Base-by-base conservation (phyloP, 1,140 invertebrate species). In the Phymastichus coffea region DNA sequence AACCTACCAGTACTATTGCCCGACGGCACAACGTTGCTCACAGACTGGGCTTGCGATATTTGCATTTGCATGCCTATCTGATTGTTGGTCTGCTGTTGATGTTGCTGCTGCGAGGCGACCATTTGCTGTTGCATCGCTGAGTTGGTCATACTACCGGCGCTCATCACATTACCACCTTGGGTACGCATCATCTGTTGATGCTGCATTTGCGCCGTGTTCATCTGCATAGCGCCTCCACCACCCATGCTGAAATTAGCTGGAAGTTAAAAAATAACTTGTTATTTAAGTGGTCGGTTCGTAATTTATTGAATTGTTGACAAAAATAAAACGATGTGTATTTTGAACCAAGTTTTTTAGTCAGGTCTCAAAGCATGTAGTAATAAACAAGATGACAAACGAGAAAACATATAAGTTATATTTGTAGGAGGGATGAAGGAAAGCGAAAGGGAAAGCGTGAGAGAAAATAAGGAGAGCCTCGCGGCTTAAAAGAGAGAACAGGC, bases 41-140 rank as follows among this genome's bases (percentile, higher is more conserved):
- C 74, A 7, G 79, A 80, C 41, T 75, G 69, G 19, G 79, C 70
- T 63, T 81, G 80, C 15, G 80, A 80, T 78, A 81, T 81, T 60
- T 81, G 79, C 71, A 81, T 77, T 62, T 78, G 79, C 76, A 81
- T 75, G n/a, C 78, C 75, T 77, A 81, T 81, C 68, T 78, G 78
- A 70, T 71, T 78, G 58, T 76, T 77, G 61, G 66, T 71, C 63
- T 84, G 83, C 78, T 61, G 52, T 10, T 61, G 59, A 8, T 61
- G 48, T 10, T 60, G 49, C 61, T 85, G 84, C 66, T 86, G 84
- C 80, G 84, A 83, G 65, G 84, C 83, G 14, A 84, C 72, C 2
- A 80, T 79, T 70, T 86, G 85, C 56, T 86, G 84, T 64, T 86
- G 85, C 63, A 85, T 82, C 68, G 83, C 67, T 57, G 60, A 75